Percentiles rank a stretch among this genome's conserved stretches.
These are phyloP conservation scores for Bombyx mori DNA, from an alignment of 1,140 invertebrate species.

Conservation along the genomic window DNA sequence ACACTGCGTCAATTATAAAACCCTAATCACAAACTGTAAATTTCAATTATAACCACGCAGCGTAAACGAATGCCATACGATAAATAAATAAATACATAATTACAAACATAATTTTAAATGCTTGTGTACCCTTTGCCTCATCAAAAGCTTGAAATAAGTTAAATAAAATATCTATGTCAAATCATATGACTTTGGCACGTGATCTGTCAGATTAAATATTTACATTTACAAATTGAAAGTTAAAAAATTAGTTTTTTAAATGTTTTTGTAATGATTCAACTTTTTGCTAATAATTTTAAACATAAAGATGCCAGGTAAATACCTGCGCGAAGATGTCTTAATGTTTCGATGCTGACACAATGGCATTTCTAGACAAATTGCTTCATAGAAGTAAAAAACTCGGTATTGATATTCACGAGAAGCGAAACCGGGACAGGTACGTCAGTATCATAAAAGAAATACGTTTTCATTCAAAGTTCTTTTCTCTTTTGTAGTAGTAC, in stretches of 20 bases:
- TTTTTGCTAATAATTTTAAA: slow-evolving; percentile 8
- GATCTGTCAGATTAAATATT: slow-evolving; percentile 37
- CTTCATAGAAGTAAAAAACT: slow-evolving; percentile 63
- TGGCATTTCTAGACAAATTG: slow-evolving; percentile 64
- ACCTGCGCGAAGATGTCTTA: slow-evolving; percentile 28
- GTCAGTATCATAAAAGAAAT: slow-evolving; percentile 26
- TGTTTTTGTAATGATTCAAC: slow-evolving; percentile 14
- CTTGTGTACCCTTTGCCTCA: slow-evolving; percentile 37
- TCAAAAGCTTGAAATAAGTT: slow-evolving; percentile 14
- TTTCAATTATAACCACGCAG: too few relatives aligned
- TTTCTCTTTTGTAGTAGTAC: slow-evolving; percentile 36
- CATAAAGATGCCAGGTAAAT: slow-evolving; percentile 31
- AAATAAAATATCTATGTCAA: slow-evolving; percentile 42
- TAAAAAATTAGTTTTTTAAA: slow-evolving; percentile 21
- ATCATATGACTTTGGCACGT: slow-evolving; percentile 65
- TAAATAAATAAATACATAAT: too few relatives aligned
- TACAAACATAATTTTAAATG: too few relatives aligned
- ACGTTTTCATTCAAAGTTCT: slow-evolving; percentile 26
- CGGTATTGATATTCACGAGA: slow-evolving; percentile 45
- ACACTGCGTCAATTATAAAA: too few relatives aligned
- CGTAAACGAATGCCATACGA: not conserved
- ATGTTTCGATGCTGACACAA: slow-evolving; percentile 45
- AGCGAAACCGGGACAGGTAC: slow-evolving; percentile 57
- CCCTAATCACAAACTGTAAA: not conserved
- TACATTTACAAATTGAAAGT: slow-evolving; percentile 28